Percentiles rank a stretch among this genome's conserved stretches.
These are phyloP conservation scores for Conopomorpha cramerella DNA, from an alignment of 1,140 invertebrate species.

Conservation along the genomic window DNA sequence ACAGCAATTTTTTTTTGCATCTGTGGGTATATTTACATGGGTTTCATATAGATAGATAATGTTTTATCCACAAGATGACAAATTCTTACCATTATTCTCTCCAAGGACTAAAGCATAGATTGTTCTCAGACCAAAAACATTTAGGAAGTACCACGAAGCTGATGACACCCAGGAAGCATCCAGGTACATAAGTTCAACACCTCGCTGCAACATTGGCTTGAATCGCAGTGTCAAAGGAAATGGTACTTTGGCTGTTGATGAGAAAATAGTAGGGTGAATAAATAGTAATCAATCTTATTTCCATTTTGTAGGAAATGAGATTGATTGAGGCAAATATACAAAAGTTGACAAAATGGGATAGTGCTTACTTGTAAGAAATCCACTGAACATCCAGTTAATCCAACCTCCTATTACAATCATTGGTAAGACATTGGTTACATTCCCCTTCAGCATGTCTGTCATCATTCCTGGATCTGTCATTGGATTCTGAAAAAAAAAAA, in stretches of 20 bases:
- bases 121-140: slow-evolving; percentile 97
- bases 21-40: no score
- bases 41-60: no score
- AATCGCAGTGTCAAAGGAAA: slow-evolving; percentile 97
- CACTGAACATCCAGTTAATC: slow-evolving; percentile 99
- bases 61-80: no score
- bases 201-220: slow-evolving; percentile 99
- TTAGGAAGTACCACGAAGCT: slow-evolving; percentile 99
- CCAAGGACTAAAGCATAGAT: slow-evolving; percentile 98
- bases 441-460: slow-evolving; percentile 99
- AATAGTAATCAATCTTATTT: no score
- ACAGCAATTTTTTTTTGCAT: no score
- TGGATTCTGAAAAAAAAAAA: slow-evolving; percentile 73
- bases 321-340: no score
- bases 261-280: slow-evolving; percentile 5
- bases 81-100: slow-evolving; percentile 93
- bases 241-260: slow-evolving; percentile 87
- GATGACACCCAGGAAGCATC: slow-evolving; percentile 99
- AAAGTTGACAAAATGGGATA: no score
- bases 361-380: slow-evolving; percentile 93
- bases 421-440: slow-evolving; percentile 96
- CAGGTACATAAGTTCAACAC: slow-evolving; percentile 91
- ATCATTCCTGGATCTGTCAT: slow-evolving; percentile 98
- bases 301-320: no score
- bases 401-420: slow-evolving; percentile 99